Conservation (phyloP, 2,888 invertebrate species). For the Lacanobia oleracea region DNA sequence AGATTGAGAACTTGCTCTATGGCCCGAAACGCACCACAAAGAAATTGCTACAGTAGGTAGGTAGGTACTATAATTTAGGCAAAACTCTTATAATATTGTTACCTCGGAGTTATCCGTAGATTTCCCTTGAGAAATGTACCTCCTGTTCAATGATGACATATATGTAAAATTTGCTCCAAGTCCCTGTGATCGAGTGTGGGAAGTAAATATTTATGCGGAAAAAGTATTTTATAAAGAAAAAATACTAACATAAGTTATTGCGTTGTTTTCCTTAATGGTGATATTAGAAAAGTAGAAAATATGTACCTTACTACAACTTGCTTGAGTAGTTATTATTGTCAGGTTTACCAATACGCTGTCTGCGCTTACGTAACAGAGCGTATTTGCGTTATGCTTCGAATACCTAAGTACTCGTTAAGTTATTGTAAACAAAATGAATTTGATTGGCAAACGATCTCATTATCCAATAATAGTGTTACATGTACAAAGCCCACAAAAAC, state of each 20-base stretch:
- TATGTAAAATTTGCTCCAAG: conserved; percentile 49
- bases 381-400: too few relatives aligned
- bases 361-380: neutral
- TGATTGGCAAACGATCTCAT: neutral
- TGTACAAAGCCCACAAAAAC: neutral
- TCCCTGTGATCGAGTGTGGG: conserved; percentile 57
- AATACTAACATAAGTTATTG: neutral
- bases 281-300: neutral
- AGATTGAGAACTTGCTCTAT: conserved; percentile 45
- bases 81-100: conserved; percentile 67
- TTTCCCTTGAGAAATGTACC: conserved; percentile 66
- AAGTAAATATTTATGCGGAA: conserved; percentile 26
- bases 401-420: neutral
- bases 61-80: conserved; percentile 61
- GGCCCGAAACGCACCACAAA: conserved; percentile 30
- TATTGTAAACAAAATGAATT: too few relatives aligned
- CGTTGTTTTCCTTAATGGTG: neutral
- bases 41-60: conserved; percentile 36
- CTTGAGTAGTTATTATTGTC: neutral
- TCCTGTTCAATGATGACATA: conserved; percentile 61
- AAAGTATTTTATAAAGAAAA: neutral
- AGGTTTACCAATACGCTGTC: neutral
- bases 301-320: neutral
- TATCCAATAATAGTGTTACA: neutral
- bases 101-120: conserved; percentile 59